A percentile compares a stretch with the other conserved stretches of the same genome.
Conservation (phyloP, 2,888 invertebrate genomes). For the Andrena bucephala region DNA sequence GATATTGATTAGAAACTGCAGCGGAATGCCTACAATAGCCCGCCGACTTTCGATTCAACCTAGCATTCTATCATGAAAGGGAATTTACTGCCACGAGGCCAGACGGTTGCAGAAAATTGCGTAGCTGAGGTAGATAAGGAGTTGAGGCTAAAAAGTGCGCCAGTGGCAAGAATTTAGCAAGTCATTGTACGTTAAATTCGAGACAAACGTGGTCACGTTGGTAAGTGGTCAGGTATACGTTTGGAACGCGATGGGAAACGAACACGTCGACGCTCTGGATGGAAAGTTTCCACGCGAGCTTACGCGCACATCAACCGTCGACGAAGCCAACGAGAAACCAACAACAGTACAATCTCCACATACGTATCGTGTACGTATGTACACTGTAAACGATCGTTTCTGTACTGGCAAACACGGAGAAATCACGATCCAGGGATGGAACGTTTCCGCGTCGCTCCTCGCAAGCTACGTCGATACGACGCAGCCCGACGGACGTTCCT, state of each 20-base stretch:
- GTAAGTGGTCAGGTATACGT: constrained; percentile 1
- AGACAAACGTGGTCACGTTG: neutral
- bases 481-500: neutral
- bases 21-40: neutral
- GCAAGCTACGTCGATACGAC: constrained; percentile 15
- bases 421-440: constrained; percentile 11
- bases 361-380: neutral
- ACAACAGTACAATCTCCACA: neutral
- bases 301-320: constrained; percentile 8
- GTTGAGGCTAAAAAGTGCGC: neutral
- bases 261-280: constrained; percentile 17
- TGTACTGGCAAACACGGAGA: neutral
- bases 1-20: too few species aligned
- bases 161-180: neutral
- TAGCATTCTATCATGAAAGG: neutral
- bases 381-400: neutral
- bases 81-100: neutral
- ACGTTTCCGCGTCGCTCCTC: constrained; percentile 20
- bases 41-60: neutral
- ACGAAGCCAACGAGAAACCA: constrained; percentile 36
- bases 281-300: constrained; percentile 48
- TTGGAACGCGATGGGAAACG: neutral
- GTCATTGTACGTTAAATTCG: neutral
- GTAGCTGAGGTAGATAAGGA: neutral
- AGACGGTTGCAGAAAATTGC: neutral